A percentile compares a stretch with the other conserved stretches of the same genome.
phyloP scores from a whole-genome alignment of 2,888 invertebrate species.

The Agonopterix arenella region DNA sequence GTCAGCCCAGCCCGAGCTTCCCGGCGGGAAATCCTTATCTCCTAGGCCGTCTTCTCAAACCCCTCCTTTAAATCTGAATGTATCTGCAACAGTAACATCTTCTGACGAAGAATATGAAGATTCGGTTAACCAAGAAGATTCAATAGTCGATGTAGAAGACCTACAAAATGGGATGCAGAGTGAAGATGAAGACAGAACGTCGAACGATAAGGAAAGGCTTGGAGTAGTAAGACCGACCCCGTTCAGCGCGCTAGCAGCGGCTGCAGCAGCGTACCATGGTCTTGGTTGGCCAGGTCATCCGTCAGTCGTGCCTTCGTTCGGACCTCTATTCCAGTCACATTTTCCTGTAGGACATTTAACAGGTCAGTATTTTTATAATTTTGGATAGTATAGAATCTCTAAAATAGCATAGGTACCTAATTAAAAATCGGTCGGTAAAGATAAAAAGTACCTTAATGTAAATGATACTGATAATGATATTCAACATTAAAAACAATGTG shows the following conservation, averaged over 20 bases:
- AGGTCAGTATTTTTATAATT: constrained; percentile 39
- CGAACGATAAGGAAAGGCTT: constrained; percentile 52
- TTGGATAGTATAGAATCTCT: not conserved
- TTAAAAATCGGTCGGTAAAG: no score
- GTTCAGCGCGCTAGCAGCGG: constrained; percentile 82
- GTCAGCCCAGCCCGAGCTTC: constrained; percentile 62
- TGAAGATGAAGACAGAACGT: constrained; percentile 64
- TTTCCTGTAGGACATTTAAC: constrained; percentile 70
- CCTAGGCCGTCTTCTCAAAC: constrained; percentile 62
- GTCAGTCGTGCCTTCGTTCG: constrained; percentile 78
- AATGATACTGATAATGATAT: no score
- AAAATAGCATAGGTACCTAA: no score
- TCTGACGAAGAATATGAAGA: constrained; percentile 82
- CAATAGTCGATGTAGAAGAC: constrained; percentile 88
- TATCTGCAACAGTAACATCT: constrained; percentile 65
- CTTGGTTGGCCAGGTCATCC: constrained; percentile 76
- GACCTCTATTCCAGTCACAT: constrained; percentile 82
- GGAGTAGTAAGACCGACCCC: constrained; percentile 86
- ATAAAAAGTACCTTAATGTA: no score
- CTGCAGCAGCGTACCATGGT: constrained; percentile 82
- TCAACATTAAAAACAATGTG: not conserved
- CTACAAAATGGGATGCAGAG: constrained; percentile 76
- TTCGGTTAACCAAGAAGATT: constrained; percentile 81
- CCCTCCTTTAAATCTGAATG: constrained; percentile 65
- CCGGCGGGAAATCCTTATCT: constrained; percentile 57